A percentile compares a stretch with the other conserved stretches of the same genome.
Conservation (phyloP, 2,797 vertebrate genomes). For the Phyllotis vaccarum region DNA sequence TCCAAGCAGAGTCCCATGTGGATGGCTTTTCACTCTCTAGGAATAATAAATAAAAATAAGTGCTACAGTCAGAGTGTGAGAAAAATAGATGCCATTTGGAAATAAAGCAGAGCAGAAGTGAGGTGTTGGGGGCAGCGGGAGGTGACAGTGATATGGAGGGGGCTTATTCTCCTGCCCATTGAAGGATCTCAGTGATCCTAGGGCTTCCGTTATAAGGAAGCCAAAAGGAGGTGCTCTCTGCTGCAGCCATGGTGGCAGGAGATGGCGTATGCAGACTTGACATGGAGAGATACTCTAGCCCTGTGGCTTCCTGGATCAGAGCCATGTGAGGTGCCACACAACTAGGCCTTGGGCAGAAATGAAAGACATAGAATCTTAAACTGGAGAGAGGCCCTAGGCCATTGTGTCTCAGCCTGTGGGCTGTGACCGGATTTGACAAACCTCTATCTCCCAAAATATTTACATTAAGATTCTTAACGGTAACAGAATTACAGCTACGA, state of each 20-base stretch:
- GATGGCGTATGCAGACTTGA: background rate
- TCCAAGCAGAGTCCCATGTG: background rate
- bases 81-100: slow-evolving; percentile 22
- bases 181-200: background rate
- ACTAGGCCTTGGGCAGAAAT: background rate
- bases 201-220: background rate
- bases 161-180: background rate
- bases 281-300: background rate
- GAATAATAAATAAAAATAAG: background rate
- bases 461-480: background rate
- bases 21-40: background rate
- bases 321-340: background rate
- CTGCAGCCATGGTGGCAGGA: background rate
- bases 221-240: background rate
- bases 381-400: background rate
- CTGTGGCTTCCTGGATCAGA: background rate
- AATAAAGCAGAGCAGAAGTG: background rate
- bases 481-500: background rate
- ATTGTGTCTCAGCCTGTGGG: background rate
- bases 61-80: background rate
- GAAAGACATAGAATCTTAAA: background rate
- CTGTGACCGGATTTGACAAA: background rate
- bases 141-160: background rate
- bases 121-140: no score
- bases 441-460: background rate